Conservation (phyloP, 1,140 invertebrate species). For the Megalonaias nervosa region DNA sequence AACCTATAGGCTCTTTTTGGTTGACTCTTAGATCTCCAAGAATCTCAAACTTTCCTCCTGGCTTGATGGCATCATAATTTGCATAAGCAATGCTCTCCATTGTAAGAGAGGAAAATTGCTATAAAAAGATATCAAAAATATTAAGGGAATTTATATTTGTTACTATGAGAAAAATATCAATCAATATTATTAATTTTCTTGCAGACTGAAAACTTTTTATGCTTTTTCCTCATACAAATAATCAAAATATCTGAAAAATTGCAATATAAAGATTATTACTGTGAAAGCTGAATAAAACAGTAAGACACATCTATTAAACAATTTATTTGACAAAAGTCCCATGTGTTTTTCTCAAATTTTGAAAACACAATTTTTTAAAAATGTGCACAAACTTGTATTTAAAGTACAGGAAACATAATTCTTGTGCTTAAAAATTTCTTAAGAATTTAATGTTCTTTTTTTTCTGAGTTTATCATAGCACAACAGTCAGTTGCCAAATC, state of each 20-base stretch:
- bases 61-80: slow-evolving; percentile 72
- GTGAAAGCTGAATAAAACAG: no score
- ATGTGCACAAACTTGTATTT: background rate
- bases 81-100: slow-evolving; percentile 75
- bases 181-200: background rate
- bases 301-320: background rate
- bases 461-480: no score
- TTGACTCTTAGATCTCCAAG: slow-evolving; percentile 76
- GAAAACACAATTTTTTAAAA: slow-evolving; percentile 4
- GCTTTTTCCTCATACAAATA: background rate
- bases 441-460: background rate
- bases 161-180: no score
- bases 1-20: slow-evolving; percentile 76
- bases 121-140: slow-evolving; percentile 42
- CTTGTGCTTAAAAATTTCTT: background rate
- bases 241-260: no score
- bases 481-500: no score
- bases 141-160: slow-evolving; percentile 12
- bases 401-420: background rate
- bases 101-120: slow-evolving; percentile 65
- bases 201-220: background rate
- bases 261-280: no score
- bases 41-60: slow-evolving; percentile 73
- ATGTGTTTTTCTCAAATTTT: background rate
- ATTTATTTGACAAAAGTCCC: background rate